These are phyloP conservation scores for Pseudopleuronectes americanus DNA, from an alignment of 2,797 vertebrate genomes.

Conservation along the genomic window DNA sequence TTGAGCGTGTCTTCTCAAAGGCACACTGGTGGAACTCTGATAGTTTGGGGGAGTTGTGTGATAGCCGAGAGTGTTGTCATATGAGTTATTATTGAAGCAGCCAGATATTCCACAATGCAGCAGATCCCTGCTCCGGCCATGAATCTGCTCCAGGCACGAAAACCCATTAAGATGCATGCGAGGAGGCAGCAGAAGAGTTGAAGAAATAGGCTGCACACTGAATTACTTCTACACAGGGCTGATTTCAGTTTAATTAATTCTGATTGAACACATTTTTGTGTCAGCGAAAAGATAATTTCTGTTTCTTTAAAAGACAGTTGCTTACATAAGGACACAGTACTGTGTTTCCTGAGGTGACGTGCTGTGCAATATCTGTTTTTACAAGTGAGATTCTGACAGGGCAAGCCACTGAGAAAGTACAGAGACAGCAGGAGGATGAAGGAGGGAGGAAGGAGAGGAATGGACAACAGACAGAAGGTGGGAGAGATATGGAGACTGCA, in stretches of 20 bases:
- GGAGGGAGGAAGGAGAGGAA: conserved; percentile 10
- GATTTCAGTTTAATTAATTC: conserved; percentile 63
- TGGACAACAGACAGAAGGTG: conserved; percentile 29
- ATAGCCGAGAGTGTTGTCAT: conserved; percentile 70
- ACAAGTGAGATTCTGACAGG: neutral
- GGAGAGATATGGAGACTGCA: conserved; percentile 55
- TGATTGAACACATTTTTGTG: conserved; percentile 51
- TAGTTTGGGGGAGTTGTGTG: conserved; percentile 68
- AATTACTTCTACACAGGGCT: conserved; percentile 47
- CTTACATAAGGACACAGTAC: conserved; percentile 34
- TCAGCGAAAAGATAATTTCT: conserved; percentile 43
- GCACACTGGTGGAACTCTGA: conserved; percentile 61
- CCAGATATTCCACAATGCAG: conserved; percentile 63
- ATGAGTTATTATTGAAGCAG: conserved; percentile 72
- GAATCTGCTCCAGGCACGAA: conserved; percentile 70
- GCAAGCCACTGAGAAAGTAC: conserved; percentile 1
- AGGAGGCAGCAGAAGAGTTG: conserved; percentile 44
- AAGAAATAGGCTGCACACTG: conserved; percentile 47
- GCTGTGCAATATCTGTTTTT: conserved; percentile 23
- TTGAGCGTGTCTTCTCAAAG: conserved; percentile 67
- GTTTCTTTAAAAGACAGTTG: conserved; percentile 31
- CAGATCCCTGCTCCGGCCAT: conserved; percentile 53
- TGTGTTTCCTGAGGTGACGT: conserved; percentile 23
- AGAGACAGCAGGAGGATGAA: conserved; percentile 14
- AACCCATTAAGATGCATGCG: conserved; percentile 74